phyloP scores from a whole-genome alignment of 2,888 invertebrate genomes.

The Tupiocoris notatus region DNA sequence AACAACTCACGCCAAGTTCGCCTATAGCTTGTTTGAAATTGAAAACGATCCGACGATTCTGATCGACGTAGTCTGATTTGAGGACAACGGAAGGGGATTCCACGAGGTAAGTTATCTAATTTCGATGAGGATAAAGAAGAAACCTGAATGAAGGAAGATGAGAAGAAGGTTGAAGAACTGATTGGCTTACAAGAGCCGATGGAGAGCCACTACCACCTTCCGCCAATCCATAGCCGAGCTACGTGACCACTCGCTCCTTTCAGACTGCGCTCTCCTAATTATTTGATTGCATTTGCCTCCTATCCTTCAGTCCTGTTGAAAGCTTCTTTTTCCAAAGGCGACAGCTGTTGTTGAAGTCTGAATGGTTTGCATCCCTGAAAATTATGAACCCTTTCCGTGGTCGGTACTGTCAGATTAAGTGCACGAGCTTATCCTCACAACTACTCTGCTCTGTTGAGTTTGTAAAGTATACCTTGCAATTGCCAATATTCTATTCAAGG shows the following conservation, averaged over 20 bases:
- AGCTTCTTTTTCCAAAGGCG: slow-evolving; percentile 18
- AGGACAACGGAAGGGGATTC: slow-evolving; percentile 13
- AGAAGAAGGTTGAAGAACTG: neutral
- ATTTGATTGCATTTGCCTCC: slow-evolving; percentile 35
- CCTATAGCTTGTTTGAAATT: neutral
- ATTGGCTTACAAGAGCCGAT: slow-evolving; percentile 19
- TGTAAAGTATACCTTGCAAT: too few relatives aligned
- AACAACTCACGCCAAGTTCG: too few relatives aligned
- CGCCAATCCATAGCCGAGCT: neutral
- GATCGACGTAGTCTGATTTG: slow-evolving; percentile 18
- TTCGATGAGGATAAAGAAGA: slow-evolving; percentile 32
- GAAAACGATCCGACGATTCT: neutral
- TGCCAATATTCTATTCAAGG: too few relatives aligned
- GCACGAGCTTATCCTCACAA: too few relatives aligned
- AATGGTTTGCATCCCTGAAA: slow-evolving; percentile 17
- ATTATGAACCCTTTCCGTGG: too few relatives aligned
- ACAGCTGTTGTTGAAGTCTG: neutral
- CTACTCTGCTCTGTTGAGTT: too few relatives aligned
- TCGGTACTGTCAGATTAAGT: too few relatives aligned
- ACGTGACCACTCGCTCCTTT: slow-evolving; percentile 37
- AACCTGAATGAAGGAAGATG: neutral
- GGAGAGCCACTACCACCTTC: neutral
- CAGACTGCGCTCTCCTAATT: slow-evolving; percentile 32
- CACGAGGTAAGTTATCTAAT: slow-evolving; percentile 31
- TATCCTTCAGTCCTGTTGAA: slow-evolving; percentile 27